Evolutionary conservation across 2,797 vertebrate genomes (phyloP).

Genomic region (Dendrocincla tyrannina): DNA sequence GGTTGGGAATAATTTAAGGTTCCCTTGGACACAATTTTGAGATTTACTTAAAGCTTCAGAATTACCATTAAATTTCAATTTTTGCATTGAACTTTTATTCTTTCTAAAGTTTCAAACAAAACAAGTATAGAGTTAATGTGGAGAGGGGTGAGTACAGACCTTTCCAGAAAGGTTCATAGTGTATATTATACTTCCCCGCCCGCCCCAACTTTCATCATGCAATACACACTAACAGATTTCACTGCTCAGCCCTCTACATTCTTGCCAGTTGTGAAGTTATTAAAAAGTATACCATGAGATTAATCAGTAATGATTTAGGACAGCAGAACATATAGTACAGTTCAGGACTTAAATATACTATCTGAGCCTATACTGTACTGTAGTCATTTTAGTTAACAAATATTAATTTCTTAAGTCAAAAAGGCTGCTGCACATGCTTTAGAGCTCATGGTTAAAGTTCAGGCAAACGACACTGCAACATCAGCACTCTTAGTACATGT

Average conservation of each 20-base stretch:
- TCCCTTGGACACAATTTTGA: background rate
- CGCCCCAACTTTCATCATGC: background rate
- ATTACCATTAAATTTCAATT: constrained; percentile 26
- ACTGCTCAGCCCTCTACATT: background rate
- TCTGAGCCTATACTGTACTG: background rate
- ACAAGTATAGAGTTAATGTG: constrained; percentile 14
- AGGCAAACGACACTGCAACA: background rate
- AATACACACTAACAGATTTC: background rate
- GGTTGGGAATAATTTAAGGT: background rate
- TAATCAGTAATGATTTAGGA: constrained; percentile 2
- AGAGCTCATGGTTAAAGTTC: background rate
- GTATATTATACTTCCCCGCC: background rate
- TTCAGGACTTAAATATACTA: constrained; percentile 28
- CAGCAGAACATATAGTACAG: constrained; percentile 34
- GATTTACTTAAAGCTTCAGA: background rate
- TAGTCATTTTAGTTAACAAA: background rate
- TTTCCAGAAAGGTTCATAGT: background rate
- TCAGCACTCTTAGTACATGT: background rate
- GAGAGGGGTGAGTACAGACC: constrained; percentile 53
- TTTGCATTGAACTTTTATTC: constrained; percentile 60
- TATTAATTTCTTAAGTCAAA: background rate
- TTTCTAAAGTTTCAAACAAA: constrained; percentile 10
- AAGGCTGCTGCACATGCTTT: background rate
- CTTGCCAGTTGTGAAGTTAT: background rate
- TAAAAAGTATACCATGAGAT: background rate